A percentile compares a stretch with the other conserved stretches of the same genome.
Conservation (phyloP, 2,113 vertebrate species). For the Procavia capensis region DNA sequence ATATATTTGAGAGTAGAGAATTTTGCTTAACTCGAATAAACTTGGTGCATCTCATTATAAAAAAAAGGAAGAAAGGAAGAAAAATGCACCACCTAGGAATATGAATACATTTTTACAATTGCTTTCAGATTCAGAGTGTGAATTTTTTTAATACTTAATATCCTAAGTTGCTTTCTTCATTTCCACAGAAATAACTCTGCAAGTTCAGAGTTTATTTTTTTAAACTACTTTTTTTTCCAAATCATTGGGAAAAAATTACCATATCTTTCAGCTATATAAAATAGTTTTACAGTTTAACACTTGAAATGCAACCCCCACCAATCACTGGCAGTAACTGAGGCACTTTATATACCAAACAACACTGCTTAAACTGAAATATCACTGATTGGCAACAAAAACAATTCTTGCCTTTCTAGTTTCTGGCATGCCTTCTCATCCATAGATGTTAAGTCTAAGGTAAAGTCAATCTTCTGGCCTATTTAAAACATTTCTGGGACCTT, state of each 20-base stretch:
- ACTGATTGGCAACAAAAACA: conserved; percentile 21
- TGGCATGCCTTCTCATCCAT: conserved; percentile 47
- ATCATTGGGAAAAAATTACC: conserved; percentile 59
- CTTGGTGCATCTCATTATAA: conserved; percentile 53
- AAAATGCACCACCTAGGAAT: conserved; percentile 56
- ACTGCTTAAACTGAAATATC: conserved; percentile 70
- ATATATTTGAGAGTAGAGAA: conserved; percentile 41
- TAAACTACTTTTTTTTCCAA: conserved; percentile 54
- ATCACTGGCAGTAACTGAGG: conserved; percentile 25
- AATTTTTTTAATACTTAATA: conserved; percentile 76
- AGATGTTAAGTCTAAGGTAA: conserved; percentile 56
- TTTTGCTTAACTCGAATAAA: conserved; percentile 63
- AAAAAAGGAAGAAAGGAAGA: conserved; percentile 16
- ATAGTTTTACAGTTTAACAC: conserved; percentile 68
- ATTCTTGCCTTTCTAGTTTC: conserved; percentile 69
- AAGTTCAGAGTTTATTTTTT: conserved; percentile 63
- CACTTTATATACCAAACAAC: conserved; percentile 58
- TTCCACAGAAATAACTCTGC: conserved; percentile 68
- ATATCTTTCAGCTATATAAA: conserved; percentile 67
- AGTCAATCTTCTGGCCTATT: background rate
- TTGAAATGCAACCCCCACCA: conserved; percentile 64
- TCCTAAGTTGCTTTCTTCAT: conserved; percentile 65
- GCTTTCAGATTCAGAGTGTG: conserved; percentile 20
- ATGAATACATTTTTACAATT: conserved; percentile 74
- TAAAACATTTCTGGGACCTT: conserved; percentile 50